phyloP scores from a whole-genome alignment of 35 echinoderm and acorn worm genomes.

The Heliocidaris tuberculata region DNA sequence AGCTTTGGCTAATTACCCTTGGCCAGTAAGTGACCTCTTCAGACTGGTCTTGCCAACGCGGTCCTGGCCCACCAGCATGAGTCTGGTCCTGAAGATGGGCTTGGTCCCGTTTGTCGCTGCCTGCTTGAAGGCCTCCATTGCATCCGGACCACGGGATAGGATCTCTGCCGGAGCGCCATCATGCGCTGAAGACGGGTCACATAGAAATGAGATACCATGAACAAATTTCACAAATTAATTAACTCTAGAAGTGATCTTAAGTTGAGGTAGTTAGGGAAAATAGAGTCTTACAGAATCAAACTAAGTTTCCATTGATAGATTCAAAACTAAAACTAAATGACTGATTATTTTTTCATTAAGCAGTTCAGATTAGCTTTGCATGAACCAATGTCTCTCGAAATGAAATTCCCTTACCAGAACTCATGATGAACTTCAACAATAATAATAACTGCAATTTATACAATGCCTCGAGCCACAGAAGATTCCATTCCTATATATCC shows the following conservation, averaged over 20 bases:
- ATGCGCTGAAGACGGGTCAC: background rate
- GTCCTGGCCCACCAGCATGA: conserved; percentile 79
- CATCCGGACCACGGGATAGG: conserved; percentile 65
- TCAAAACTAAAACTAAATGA: too few species aligned
- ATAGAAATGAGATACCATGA: background rate
- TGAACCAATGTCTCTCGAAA: too few species aligned
- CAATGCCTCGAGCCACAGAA: too few species aligned
- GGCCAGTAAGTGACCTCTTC: conserved; percentile 64
- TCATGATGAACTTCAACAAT: too few species aligned
- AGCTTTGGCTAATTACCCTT: conserved; percentile 50
- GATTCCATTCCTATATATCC: too few species aligned
- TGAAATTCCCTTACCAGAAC: too few species aligned
- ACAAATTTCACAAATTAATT: background rate
- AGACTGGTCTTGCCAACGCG: conserved; percentile 72
- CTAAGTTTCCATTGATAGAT: too few species aligned
- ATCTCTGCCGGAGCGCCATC: conserved; percentile 74
- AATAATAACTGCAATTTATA: too few species aligned
- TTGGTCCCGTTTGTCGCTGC: conserved; percentile 71
- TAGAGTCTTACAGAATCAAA: background rate
- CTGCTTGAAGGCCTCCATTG: conserved; percentile 67
- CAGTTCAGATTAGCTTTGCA: too few species aligned
- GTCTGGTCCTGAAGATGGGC: conserved; percentile 61
- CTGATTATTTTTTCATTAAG: too few species aligned
- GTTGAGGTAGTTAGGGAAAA: background rate
- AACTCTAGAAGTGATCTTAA: background rate